Evolutionary conservation across 2,888 invertebrate species (phyloP), one percentile per base, ranked within the genome.

Genomic region (Esperia sulphurella): DNA sequence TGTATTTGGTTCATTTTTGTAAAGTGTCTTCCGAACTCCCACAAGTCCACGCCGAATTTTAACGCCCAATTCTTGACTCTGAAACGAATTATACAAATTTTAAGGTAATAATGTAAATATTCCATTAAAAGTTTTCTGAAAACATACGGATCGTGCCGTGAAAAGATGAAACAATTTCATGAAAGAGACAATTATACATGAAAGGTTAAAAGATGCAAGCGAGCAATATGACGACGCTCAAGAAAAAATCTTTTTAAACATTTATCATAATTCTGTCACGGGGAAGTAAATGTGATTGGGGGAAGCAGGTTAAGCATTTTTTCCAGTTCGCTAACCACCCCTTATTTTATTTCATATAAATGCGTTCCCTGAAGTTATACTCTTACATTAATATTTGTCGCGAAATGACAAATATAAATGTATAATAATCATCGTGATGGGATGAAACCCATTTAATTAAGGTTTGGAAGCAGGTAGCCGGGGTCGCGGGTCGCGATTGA

Each of bases 51-150:
- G 64, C 96, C 97, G 75, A 97, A 96, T 87, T 96, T 95, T 57
- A 96, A 86, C 59, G 97, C 97, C 96, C 96, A 96, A 81, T 96
- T 96, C 83, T 95, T 95, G 60, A 97, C 96, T 91, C 96, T 97
- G 92, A 51, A 93, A 94, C 72, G 79, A 81, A 43, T 12, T n/a
- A 35, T 13, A 14, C n/a, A 1, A 38, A 35, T 14, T 46, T 41
- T 12, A 41, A 14, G 47, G 46, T 48, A 45, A 52, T 31, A 44
- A 41, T 10, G 31, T n/a, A 33, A 13, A 39, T 33, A 49, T 2
- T 21, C 21, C 21, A 21, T 21, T 21, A 21, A 21, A 21, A 21
- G 21, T 21, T 21, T 21, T 2, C 21, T 21, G 21, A n/a, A n/a
- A n/a, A n/a, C n/a, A n/a, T n/a, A n/a, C n/a, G n/a, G n/a, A n/a